Percentiles rank a stretch among this genome's conserved stretches.
Conservation (phyloP, 2,888 invertebrate genomes). For the Incurvaria masculella region DNA sequence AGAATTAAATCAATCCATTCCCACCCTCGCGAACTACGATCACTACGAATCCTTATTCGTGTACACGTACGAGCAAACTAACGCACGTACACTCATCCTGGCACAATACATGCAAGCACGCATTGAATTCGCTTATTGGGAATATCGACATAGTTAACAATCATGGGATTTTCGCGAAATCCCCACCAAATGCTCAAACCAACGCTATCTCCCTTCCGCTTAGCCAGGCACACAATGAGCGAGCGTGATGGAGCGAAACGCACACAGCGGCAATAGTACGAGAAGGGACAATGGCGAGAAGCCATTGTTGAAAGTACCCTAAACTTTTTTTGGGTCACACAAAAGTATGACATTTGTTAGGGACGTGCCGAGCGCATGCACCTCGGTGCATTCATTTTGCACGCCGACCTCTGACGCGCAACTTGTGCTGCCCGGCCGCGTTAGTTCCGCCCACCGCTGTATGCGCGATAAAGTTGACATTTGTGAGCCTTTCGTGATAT, state of each 20-base stretch:
- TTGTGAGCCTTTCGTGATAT: slow-evolving; percentile 20
- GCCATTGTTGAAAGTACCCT: slow-evolving; percentile 55
- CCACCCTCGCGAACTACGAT: background rate
- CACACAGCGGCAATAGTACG: slow-evolving; percentile 39
- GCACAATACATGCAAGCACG: slow-evolving; percentile 35
- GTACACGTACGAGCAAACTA: slow-evolving; percentile 3
- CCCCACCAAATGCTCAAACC: slow-evolving; percentile 28
- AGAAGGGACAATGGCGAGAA: slow-evolving; percentile 49
- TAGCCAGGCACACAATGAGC: slow-evolving; percentile 13
- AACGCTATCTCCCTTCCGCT: slow-evolving; percentile 29
- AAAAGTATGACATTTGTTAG: slow-evolving; percentile 54
- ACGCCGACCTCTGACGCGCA: slow-evolving; percentile 26
- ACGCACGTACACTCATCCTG: slow-evolving; percentile 46
- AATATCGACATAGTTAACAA: slow-evolving; percentile 55
- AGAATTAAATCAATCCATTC: slow-evolving; percentile 53
- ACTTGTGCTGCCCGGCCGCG: slow-evolving; percentile 43
- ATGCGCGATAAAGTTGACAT: slow-evolving; percentile 9
- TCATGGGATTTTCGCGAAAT: slow-evolving; percentile 48
- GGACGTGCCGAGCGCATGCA: slow-evolving; percentile 44
- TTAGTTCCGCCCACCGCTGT: slow-evolving; percentile 23
- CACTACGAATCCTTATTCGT: background rate
- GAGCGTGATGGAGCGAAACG: slow-evolving; percentile 28
- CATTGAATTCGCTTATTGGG: slow-evolving; percentile 31
- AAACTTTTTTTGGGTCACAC: slow-evolving; percentile 55
- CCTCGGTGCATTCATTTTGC: slow-evolving; percentile 49